Conservation (phyloP, 2,797 vertebrate species). For the Molossus alvarezi region DNA sequence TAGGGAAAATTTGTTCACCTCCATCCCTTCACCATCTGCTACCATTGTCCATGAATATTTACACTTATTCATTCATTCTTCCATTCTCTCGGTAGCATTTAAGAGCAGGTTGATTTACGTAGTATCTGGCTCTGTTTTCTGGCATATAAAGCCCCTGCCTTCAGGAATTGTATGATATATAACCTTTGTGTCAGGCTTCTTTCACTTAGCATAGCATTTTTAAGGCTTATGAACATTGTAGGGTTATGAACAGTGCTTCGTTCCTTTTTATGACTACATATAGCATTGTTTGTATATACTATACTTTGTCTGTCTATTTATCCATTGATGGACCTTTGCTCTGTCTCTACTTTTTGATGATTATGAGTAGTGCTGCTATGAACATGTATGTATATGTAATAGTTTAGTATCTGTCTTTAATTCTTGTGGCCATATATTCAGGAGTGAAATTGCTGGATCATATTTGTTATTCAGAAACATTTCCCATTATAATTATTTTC, state of each 20-base stretch:
- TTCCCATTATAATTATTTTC: conserved; percentile 36
- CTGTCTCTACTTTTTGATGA: not conserved
- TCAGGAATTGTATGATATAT: not conserved
- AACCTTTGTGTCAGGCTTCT: not conserved
- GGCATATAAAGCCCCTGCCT: not conserved
- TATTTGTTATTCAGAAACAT: not conserved
- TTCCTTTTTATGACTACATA: not conserved
- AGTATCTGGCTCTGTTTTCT: not conserved
- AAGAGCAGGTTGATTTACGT: not conserved
- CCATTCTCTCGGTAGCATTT: not conserved
- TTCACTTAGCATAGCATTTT: not conserved
- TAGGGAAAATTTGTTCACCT: not conserved
- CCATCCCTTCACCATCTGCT: not conserved
- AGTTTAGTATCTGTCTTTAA: conserved; percentile 13
- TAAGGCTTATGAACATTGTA: not conserved
- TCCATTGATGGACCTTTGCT: not conserved
- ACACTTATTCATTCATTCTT: not conserved
- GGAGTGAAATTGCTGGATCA: not conserved
- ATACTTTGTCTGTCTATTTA: not conserved
- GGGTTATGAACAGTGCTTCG: not conserved
- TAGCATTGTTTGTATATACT: not conserved
- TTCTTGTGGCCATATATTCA: not conserved
- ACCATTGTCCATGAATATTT: not conserved
- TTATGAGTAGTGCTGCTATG: not conserved
- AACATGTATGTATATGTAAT: not conserved